Conservation (phyloP, 2,888 invertebrate species). For the Scaptomyza polygonia region DNA sequence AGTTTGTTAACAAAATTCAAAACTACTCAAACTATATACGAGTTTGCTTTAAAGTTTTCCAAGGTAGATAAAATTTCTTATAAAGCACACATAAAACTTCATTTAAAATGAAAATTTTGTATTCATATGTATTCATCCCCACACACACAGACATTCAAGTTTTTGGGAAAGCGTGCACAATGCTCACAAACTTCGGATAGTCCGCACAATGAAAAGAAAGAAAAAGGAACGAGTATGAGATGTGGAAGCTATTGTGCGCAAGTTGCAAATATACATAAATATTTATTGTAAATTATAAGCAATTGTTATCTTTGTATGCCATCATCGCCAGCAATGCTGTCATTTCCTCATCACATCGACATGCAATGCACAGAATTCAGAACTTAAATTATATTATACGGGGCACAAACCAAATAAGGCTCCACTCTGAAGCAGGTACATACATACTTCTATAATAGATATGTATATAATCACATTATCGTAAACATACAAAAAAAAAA, state of each 20-base stretch:
- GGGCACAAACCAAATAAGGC: constrained; percentile 36
- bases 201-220: background rate
- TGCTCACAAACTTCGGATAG: background rate
- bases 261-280: constrained; percentile 45
- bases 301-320: constrained; percentile 66
- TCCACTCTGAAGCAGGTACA: background rate
- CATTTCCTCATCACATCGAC: constrained; percentile 34
- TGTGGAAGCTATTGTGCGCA: constrained; percentile 6
- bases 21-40: too few relatives aligned
- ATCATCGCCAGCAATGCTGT: constrained; percentile 29
- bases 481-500: constrained; percentile 17
- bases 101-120: constrained; percentile 54
- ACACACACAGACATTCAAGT: too few relatives aligned
- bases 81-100: constrained; percentile 8
- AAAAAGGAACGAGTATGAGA: background rate
- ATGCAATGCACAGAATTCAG: constrained; percentile 40
- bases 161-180: constrained; percentile 35
- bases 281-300: constrained; percentile 62
- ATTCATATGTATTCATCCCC: too few relatives aligned
- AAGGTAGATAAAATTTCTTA: constrained; percentile 3
- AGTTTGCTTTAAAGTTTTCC: background rate
- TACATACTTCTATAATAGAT: constrained; percentile 1
- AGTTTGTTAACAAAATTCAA: too few relatives aligned
- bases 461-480: constrained; percentile 24
- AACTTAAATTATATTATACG: constrained; percentile 6